Percentiles rank a stretch among this genome's conserved stretches.
Evolutionary conservation across 2,113 vertebrate genomes (phyloP).

Genomic region (Dipodomys ordii): DNA sequence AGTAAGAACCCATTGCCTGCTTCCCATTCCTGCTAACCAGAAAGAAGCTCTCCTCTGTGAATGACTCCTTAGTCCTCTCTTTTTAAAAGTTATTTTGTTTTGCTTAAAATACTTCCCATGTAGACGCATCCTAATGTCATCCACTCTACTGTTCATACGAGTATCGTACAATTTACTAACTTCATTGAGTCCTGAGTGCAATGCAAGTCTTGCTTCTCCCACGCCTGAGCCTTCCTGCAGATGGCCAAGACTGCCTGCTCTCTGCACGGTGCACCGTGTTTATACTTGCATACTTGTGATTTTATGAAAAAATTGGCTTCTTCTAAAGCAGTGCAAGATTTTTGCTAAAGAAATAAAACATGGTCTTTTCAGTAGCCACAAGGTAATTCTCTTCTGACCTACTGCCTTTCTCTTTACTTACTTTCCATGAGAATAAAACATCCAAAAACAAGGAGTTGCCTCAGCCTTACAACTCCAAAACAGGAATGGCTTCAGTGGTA

Average conservation of each 20-base stretch:
- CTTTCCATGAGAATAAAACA: not conserved
- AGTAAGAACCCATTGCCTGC: rapidly evolving
- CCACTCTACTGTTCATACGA: not conserved
- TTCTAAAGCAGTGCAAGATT: not conserved
- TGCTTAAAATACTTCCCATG: not conserved
- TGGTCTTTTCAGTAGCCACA: not conserved
- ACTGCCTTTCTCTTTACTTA: not conserved
- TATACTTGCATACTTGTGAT: not conserved
- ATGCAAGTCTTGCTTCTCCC: rapidly evolving
- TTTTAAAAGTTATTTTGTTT: not conserved
- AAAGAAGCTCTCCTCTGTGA: too few species aligned
- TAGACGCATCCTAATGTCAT: not conserved
- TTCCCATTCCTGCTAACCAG: rapidly evolving
- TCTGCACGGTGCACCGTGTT: not conserved
- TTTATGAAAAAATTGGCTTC: not conserved
- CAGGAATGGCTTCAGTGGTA: not conserved
- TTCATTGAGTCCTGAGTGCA: not conserved
- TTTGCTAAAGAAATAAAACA: not conserved
- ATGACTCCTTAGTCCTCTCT: too few species aligned
- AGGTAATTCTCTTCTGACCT: not conserved
- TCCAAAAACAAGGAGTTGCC: not conserved
- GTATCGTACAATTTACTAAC: not conserved
- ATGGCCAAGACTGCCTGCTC: not conserved
- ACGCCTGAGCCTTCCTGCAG: not conserved
- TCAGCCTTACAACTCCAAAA: not conserved